Base-by-base conservation (phyloP, 2,888 invertebrate species). In the Chloroclysta siterata region DNA sequence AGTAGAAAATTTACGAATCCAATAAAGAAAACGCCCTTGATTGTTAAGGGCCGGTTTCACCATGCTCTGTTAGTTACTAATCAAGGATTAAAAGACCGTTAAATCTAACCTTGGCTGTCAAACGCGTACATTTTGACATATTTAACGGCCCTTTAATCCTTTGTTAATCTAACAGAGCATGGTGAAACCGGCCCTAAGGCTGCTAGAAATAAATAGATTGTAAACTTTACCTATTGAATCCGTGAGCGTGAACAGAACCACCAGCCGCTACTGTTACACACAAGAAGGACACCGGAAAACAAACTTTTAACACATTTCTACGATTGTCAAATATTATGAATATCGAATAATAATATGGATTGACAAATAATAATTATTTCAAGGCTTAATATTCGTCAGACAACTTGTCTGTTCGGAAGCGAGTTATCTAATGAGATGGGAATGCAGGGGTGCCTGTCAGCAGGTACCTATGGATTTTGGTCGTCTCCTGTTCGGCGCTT, bases 401-500 rank as follows among this genome's bases (percentile, higher is more conserved):
- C 48, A 14, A 41, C 22, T n/a, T 28, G 11, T 39, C 55, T 28
- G 61, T 56, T 28, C 29, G 51, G 46, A 15, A 29, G 46, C 44
- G 15, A 29, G 46, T n/a, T 48, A 48, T 47, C 17, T 41, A 62
- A 17, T 62, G 53, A 57, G 41, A 47, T 29, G 29, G 28, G 60
- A 50, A 29, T 15, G 28, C 10, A 10, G 28, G 54, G 46, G 44
- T 17, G 47, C 13, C n/a, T 8, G n/a, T 41, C 39, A 1, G 41
- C 3, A 6, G 15, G 53, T 55, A 51, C 15, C 60, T 60, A 50
- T 54, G 33, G 29, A 42, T 46, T 44, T 53, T 29, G 39, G 17
- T 17, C 39, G 29, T 14, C 60, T 53, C 60, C 53, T 48, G 60
- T 54, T 36, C 50, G 54, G 36, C 54, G 36, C 44, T 33, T 50